Conservation (phyloP, 2,797 vertebrate species). For the Hyperoplus immaculatus region DNA sequence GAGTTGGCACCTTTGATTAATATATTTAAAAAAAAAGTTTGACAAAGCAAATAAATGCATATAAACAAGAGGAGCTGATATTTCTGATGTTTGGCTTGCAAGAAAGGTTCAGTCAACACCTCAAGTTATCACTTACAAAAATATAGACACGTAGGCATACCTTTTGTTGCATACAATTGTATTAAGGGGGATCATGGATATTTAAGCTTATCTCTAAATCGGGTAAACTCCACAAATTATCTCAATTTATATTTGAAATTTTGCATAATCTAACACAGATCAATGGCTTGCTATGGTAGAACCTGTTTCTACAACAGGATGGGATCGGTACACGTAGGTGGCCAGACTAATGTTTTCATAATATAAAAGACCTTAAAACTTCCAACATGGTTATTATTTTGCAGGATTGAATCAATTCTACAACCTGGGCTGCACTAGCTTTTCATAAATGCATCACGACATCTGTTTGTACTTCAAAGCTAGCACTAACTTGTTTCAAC, state of each 20-base stretch:
- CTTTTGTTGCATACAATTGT: conserved; percentile 32
- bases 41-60: conserved; percentile 61
- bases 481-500: not conserved
- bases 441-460: not conserved
- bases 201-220: conserved; percentile 28
- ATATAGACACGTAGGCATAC: conserved; percentile 21
- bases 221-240: conserved; percentile 16
- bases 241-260: conserved; percentile 24
- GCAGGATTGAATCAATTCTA: not conserved
- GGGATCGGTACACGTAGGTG: not conserved
- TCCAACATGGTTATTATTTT: not conserved
- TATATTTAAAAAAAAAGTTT: conserved; percentile 36
- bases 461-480: not conserved
- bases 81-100: conserved; percentile 49
- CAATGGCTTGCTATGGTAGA: not conserved
- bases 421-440: conserved; percentile 12
- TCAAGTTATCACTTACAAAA: conserved; percentile 23
- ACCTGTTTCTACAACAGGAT: not conserved
- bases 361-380: not conserved
- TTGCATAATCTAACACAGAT: not conserved
- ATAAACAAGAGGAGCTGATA: conserved; percentile 45
- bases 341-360: not conserved
- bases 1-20: conserved; percentile 73
- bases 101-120: conserved; percentile 34
- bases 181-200: conserved; percentile 9